Conservation (phyloP, 2,797 vertebrate species). For the Falco biarmicus region DNA sequence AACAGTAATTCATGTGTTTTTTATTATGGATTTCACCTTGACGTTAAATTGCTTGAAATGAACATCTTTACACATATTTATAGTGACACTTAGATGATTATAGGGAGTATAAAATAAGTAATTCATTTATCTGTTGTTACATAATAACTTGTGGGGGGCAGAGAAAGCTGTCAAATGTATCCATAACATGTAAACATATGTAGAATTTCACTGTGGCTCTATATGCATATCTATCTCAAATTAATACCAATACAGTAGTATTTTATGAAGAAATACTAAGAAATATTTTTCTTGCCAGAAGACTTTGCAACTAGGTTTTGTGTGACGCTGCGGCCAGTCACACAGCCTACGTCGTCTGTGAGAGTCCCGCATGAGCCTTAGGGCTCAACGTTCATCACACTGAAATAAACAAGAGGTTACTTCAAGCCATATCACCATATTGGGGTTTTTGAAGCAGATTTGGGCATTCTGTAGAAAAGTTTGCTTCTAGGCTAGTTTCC, state of each 20-base stretch:
- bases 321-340: neutral
- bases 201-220: neutral
- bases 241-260: neutral
- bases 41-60: neutral
- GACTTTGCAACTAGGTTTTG: neutral
- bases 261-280: slow-evolving; percentile 33
- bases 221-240: neutral
- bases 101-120: neutral
- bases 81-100: neutral
- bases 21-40: neutral
- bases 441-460: neutral
- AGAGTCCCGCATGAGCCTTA: neutral
- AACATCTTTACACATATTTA: neutral
- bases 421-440: neutral
- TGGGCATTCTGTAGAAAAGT: neutral
- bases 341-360: neutral
- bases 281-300: slow-evolving; percentile 35
- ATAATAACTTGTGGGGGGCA: neutral
- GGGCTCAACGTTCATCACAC: neutral
- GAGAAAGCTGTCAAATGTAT: neutral
- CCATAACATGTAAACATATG: neutral
- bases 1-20: neutral
- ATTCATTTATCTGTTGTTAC: neutral
- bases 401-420: neutral
- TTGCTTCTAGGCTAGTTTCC: neutral